Base-by-base conservation (phyloP, 2,113 vertebrate genomes). In the Menidia beryllina region DNA sequence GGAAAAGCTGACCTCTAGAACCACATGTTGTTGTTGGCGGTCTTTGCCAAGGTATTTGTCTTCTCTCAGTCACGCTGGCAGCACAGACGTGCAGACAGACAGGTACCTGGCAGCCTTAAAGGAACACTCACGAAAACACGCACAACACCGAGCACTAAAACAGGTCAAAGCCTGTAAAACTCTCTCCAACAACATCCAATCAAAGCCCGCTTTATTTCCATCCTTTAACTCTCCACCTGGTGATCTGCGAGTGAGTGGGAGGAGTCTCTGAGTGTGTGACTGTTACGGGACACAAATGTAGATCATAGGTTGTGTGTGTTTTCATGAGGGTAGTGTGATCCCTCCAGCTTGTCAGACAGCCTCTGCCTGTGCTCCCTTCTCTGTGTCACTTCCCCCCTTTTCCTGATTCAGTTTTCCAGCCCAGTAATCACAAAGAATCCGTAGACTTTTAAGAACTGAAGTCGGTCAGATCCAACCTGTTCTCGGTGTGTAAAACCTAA, bases 151-250 rank as follows among this genome's bases (percentile, higher is more conserved):
- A 4, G 19, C 56, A 66, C 62, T 60, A 62, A 41, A 41, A 15
- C 49, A 30, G 24, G 54, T 36, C 51, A 21, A 13, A 21, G 41
- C n/a, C 20, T 25, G 34, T 65, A 61, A 50, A 45, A 45, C 17
- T 64, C 49, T 27, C 50, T 76, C 15, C 43, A 53, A 69, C 47
- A 63, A 72, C 70, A n/a, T 45, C 7, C 77, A 21, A 19, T 36
- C 43, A 73, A 38, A 34, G 25, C 30, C 53, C n/a, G 87, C 87
- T 82, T 79, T 83, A 89, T 24, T 47, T 72, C 25, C 13, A 14
- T 17, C 14, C 17, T 45, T 68, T 64, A 21, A 58, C 77, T 57
- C 75, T 47, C 63, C 73, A 82, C 77, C 58, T 67, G 51, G n/a
- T 49, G 74, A 69, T 43, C 25, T 17, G 23, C 20, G 27, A 63